Evolutionary conservation across 37 sponge, comb jelly and placozoan genomes (phyloP).

Genomic region (Oopsacas minuta): DNA sequence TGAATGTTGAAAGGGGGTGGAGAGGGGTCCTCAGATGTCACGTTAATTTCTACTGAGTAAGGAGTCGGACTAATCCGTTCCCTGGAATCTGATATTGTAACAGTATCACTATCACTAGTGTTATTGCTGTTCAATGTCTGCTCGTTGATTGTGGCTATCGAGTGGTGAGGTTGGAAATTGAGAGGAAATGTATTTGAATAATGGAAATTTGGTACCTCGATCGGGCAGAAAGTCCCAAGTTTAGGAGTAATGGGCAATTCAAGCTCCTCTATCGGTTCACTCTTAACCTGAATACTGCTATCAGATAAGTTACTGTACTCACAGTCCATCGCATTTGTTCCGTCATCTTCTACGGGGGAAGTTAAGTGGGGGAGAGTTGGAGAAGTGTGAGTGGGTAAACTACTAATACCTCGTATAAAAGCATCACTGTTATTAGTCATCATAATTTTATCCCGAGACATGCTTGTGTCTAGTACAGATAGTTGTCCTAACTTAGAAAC

Average conservation of each 20-base stretch:
- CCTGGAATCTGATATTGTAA: background rate
- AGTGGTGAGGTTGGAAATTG: background rate
- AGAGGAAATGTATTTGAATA: background rate
- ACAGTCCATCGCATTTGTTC: background rate
- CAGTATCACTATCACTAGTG: background rate
- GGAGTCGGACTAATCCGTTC: background rate
- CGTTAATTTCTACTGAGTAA: background rate
- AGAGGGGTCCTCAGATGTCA: slow-evolving; percentile 1
- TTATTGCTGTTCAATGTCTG: background rate
- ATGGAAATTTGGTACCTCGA: background rate
- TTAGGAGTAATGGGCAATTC: background rate
- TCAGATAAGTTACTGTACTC: background rate
- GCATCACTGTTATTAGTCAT: background rate
- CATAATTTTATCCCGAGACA: background rate
- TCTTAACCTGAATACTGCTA: background rate
- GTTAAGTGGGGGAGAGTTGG: slow-evolving; percentile 39
- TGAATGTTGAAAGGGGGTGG: background rate
- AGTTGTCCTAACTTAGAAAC: background rate
- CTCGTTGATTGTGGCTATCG: background rate
- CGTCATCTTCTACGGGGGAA: background rate
- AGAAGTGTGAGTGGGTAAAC: slow-evolving; percentile 35
- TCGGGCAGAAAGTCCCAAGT: slow-evolving; percentile 12
- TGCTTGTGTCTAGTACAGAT: background rate
- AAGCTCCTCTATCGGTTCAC: background rate
- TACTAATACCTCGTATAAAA: slow-evolving; percentile 18